These are phyloP conservation scores for Tachyglossus aculeatus DNA, from an alignment of 2,797 vertebrate genomes.

Conservation along the genomic window DNA sequence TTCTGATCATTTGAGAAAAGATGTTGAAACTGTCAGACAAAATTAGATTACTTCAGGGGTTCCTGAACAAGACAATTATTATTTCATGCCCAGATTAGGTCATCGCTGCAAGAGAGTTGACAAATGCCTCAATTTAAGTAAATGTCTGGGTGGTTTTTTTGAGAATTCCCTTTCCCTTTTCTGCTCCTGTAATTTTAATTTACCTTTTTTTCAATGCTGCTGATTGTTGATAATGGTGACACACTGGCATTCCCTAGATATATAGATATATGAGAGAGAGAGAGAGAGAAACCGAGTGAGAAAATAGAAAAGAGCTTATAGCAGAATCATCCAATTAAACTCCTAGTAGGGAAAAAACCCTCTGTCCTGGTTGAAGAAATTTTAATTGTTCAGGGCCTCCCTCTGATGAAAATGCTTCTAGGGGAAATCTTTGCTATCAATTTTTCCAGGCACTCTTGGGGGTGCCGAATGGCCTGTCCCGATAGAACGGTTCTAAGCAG, in stretches of 20 bases:
- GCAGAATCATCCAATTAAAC: constrained; percentile 38
- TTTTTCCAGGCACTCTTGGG: neutral
- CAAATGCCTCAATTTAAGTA: constrained; percentile 40
- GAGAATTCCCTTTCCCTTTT: neutral
- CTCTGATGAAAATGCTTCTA: neutral
- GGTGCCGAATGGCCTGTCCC: neutral
- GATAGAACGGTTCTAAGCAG: neutral
- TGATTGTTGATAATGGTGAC: constrained; percentile 18
- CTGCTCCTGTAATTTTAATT: constrained; percentile 19
- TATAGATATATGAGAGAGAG: neutral
- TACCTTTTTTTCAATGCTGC: neutral
- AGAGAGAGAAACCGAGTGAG: neutral
- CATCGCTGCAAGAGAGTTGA: constrained; percentile 17
- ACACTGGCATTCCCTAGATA: neutral
- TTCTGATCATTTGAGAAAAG: too few relatives aligned
- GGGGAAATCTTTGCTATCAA: neutral
- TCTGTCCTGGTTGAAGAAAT: neutral
- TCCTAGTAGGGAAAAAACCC: neutral
- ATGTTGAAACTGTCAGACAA: constrained; percentile 18
- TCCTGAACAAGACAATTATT: constrained; percentile 5
- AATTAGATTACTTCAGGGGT: neutral
- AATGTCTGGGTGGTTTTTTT: constrained; percentile 2
- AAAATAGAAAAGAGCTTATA: neutral
- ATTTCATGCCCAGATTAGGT: constrained; percentile 28
- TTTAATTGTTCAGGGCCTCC: neutral